Evolutionary conservation across 92 coral and sea anemone species (phyloP).

Genomic region (Porites lobata): DNA sequence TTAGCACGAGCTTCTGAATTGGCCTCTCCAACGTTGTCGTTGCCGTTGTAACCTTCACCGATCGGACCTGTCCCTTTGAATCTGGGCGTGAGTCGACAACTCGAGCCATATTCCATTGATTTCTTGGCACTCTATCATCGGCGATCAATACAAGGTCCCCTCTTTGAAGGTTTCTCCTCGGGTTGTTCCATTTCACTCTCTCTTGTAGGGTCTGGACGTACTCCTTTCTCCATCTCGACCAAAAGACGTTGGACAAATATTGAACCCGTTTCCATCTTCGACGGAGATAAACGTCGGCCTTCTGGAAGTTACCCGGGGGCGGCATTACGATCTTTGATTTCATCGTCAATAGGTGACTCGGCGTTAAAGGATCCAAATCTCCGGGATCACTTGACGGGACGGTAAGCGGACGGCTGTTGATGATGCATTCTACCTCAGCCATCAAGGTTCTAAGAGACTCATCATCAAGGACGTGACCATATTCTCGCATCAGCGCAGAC

Average conservation of each 20-base stretch:
- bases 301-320: not conserved
- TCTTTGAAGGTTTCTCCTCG: conserved; percentile 2
- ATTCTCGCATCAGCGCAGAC: conserved; percentile 30
- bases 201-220: not conserved
- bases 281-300: conserved; percentile 9
- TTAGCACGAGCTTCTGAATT: conserved; percentile 1
- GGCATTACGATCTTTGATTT: not conserved
- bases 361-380: too few relatives aligned
- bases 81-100: conserved; percentile 6
- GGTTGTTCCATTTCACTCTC: conserved; percentile 5
- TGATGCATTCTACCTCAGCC: conserved; percentile 45
- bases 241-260: not conserved
- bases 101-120: not conserved
- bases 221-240: conserved; percentile 9
- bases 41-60: not conserved
- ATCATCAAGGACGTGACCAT: conserved; percentile 47
- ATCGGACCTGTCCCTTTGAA: not conserved
- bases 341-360: too few relatives aligned
- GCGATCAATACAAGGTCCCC: conserved; percentile 3
- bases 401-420: conserved; percentile 49
- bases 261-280: not conserved
- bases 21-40: not conserved
- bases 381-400: too few relatives aligned
- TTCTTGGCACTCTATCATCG: not conserved
- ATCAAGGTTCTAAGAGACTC: conserved; percentile 50